Evolutionary conservation across 2,888 invertebrate genomes (phyloP), one percentile per base, ranked within the genome.

Genomic region (Epinotia bilunana): DNA sequence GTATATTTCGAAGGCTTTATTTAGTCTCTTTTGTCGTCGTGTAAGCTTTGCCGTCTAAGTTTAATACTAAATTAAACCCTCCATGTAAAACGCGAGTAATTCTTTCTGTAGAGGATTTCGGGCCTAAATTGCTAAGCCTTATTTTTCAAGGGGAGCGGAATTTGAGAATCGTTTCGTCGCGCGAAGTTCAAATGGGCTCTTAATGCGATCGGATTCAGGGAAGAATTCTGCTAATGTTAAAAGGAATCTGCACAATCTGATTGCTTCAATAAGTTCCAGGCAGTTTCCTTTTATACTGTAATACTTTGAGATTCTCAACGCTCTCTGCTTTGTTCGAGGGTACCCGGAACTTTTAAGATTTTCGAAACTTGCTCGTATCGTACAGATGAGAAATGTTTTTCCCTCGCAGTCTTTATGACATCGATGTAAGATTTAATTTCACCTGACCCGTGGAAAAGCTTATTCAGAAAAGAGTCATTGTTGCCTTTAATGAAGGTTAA

Each of bases 211-310:
- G 89, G 89, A 90, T 90, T 88, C 86, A 83, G 83, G 85, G 85
- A 91, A 90, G 91, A 91, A 92, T 91, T 90, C 83, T 83, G 88
- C 88, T 90, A 91, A 92, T 92, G 89, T 91, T 90, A 85, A 90
- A 88, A 88, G 92, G 91, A 91, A 91, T 92, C 86, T 87, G 87
- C 86, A 88, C 90, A 90, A 91, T 92, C 91, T 90, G 89, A 91
- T 90, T 91, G 90, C 90, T 91, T 88, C 92, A 89, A 93, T 92
- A 92, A 92, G 90, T 92, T 91, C 88, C 86, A 87, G 88, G 87
- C 90, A 90, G 88, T 91, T 91, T 87, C 86, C 85, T 87, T 91
- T 87, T 86, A 89, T 88, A 87, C 89, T 90, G 88, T 90, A 89
- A 90, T 90, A 90, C 91, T 91, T 90, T 84, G 82, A 84, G 85